Evolutionary conservation across 2,113 vertebrate genomes (phyloP), one percentile per base, ranked within the genome.

Genomic region (Atractosteus spatula): DNA sequence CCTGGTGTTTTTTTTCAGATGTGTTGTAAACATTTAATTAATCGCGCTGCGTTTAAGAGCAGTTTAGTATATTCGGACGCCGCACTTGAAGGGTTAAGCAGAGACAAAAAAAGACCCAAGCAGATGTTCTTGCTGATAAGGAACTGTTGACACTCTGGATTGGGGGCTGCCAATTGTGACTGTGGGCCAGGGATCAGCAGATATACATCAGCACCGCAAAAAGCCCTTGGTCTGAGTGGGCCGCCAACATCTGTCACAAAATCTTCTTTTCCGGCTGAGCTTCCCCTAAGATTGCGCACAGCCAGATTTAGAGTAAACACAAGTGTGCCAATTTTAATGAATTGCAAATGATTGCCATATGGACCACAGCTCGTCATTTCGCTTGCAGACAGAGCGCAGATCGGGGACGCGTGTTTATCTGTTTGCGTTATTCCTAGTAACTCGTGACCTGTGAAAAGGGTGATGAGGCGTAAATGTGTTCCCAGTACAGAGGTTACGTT

Each of bases 261-360:
- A 17, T 62, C 0, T 0, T 76, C 4, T 59, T 73, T 71, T 79
- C 77, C 76, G 0, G 0, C 59, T 0, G 0, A 0, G 75, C 0
- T 3, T 72, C 76, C 79, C 83, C 55, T 59, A 0, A 0, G 80
- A 72, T 0, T 66, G 77, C 69, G 61, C 75, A 61, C 69, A 2
- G 12, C 79, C 75, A 7, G 74, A 78, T 77, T 72, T 76, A 75
- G 85, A 63, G 0, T 2, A 77, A 75, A 72, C 68, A 62, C 42
- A 62, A 43, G 44, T 64, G 43, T 59, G 73, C 68, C 77, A 62
- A 17, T 74, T 75, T 76, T 68, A 78, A 83, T 65, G 78, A 75
- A 76, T 73, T 57, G 51, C 81, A 81, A 81, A 82, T 69, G 76
- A 65, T 70, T 69, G 42, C 78, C 84, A 81, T 83, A 78, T 82